These are phyloP conservation scores for Podotricha telesiphe DNA, from an alignment of 2,888 invertebrate species.

Conservation along the genomic window DNA sequence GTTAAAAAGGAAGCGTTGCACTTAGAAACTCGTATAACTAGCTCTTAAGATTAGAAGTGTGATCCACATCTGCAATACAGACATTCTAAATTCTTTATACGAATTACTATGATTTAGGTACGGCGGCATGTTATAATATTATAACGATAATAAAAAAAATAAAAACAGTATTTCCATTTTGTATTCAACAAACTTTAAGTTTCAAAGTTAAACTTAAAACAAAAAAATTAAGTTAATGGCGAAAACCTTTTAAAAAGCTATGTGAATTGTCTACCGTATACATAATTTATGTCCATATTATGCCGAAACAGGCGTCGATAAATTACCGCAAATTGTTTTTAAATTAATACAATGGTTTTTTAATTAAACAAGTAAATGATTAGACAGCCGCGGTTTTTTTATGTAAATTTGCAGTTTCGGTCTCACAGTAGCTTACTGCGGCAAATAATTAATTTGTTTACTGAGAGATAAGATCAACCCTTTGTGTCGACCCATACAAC, in stretches of 20 bases:
- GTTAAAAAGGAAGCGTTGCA: background rate
- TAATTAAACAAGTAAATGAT: constrained; percentile 40
- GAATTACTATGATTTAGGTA: background rate
- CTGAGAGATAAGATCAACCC: constrained; percentile 60
- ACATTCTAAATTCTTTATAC: constrained; percentile 20
- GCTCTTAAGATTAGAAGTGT: background rate
- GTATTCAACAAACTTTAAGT: background rate
- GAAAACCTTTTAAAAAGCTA: constrained; percentile 16
- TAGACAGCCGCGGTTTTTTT: constrained; percentile 40
- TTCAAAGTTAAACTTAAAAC: too few species aligned
- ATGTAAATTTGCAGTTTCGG: constrained; percentile 34
- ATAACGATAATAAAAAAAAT: background rate
- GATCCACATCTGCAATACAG: background rate
- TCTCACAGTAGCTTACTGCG: constrained; percentile 53
- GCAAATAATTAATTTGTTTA: constrained; percentile 67
- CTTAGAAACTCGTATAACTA: background rate
- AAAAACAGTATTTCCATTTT: background rate
- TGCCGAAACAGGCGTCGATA: constrained; percentile 14
- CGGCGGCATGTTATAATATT: background rate
- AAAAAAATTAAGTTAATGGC: background rate
- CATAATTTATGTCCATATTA: constrained; percentile 14
- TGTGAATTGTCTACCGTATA: constrained; percentile 1
- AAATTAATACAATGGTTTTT: constrained; percentile 39
- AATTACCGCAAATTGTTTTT: constrained; percentile 30
- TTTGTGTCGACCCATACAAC: constrained; percentile 65